A percentile compares a stretch with the other conserved stretches of the same genome.
Evolutionary conservation across 2,797 vertebrate species (phyloP).

Genomic region (Eulemur albifrons): DNA sequence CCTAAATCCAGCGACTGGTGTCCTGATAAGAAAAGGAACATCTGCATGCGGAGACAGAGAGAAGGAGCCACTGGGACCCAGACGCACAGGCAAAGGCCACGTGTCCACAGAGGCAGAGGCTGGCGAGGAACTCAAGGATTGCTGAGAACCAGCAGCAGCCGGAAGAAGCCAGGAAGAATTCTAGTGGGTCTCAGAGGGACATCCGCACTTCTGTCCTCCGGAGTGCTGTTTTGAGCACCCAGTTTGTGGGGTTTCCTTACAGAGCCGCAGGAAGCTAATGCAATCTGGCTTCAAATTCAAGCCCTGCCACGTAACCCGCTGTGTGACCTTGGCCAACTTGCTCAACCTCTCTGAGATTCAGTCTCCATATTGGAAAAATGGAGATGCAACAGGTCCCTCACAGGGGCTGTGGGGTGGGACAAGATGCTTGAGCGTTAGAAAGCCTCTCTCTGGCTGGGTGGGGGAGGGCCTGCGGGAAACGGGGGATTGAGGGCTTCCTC

Average conservation of each 20-base stretch:
- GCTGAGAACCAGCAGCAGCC: rapidly evolving
- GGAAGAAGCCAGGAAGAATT: rapidly evolving
- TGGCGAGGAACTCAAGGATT: rapidly evolving
- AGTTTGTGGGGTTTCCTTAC: rapidly evolving
- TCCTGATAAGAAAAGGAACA: rapidly evolving
- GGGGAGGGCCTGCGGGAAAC: not conserved
- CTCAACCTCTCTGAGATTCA: not conserved
- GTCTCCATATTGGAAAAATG: rapidly evolving
- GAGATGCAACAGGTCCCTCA: not conserved
- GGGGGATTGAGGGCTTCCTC: not conserved
- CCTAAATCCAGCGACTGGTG: rapidly evolving
- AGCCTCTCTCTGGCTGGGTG: not conserved
- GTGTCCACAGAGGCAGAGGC: rapidly evolving
- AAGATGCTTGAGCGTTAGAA: rapidly evolving
- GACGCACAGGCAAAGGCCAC: rapidly evolving
- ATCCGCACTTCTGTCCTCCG: not conserved
- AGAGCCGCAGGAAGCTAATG: rapidly evolving
- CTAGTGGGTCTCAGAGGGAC: not conserved
- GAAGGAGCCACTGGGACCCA: not conserved
- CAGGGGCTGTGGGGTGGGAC: rapidly evolving
- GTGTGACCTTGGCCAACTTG: not conserved
- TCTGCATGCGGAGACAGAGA: not conserved
- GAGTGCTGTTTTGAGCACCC: rapidly evolving
- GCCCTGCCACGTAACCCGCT: rapidly evolving
- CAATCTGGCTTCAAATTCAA: rapidly evolving